Conservation (phyloP, 1,140 invertebrate genomes). For the Cotesia vestalis region DNA sequence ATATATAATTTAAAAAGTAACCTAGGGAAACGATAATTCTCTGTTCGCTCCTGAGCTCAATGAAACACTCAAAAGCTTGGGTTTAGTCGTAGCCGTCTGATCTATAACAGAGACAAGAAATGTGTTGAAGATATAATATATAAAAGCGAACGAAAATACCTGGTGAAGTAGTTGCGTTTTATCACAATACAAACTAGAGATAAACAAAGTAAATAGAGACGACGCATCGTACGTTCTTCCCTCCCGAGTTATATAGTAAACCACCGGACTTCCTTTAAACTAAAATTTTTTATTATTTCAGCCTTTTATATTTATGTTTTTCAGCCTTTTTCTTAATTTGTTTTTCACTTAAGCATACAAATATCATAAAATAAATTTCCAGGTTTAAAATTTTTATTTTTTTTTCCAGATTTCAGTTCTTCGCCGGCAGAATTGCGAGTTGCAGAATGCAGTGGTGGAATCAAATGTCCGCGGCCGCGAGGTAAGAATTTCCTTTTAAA, state of each 20-base stretch:
- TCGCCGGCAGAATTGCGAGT: constrained; percentile 57
- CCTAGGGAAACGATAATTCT: too few relatives aligned
- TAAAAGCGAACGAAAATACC: constrained; percentile 23
- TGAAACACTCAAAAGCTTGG: constrained; percentile 2
- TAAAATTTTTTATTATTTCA: constrained; percentile 52
- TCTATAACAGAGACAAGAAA: constrained; percentile 6
- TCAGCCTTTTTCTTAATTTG: neutral
- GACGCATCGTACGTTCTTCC: constrained; percentile 51
- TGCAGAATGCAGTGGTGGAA: constrained; percentile 58
- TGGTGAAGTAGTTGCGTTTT: constrained; percentile 45
- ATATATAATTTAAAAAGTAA: neutral
- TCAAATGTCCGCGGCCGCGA: constrained; percentile 53
- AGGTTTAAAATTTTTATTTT: constrained; percentile 15
- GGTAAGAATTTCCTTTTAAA: constrained; percentile 47
- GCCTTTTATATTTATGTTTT: constrained; percentile 2
- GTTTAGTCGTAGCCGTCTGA: neutral
- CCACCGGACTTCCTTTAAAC: constrained; percentile 63
- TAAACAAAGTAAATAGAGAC: constrained; percentile 63
- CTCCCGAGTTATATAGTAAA: constrained; percentile 46
- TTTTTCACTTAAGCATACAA: neutral
- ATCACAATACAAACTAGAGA: constrained; percentile 64
- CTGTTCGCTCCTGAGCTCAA: too few relatives aligned
- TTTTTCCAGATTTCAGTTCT: constrained; percentile 56
- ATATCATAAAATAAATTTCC: neutral
- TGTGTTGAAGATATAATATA: neutral